Conservation (phyloP, 2,888 invertebrate genomes). For the Metallyticus violacea region DNA sequence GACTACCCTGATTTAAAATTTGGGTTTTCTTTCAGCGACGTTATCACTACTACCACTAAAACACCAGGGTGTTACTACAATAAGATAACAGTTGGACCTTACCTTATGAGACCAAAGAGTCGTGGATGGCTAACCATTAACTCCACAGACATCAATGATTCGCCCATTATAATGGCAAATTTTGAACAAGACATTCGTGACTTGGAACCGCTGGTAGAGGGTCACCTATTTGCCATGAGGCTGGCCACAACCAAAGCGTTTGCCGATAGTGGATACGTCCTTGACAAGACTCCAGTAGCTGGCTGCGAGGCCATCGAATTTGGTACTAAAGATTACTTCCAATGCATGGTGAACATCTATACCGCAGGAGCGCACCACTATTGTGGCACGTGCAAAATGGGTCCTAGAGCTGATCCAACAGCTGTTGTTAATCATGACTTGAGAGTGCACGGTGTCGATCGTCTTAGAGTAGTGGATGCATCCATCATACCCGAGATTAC, state of each 20-base stretch:
- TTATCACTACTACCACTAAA: neutral
- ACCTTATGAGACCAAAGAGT: slow-evolving; percentile 61
- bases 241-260: slow-evolving; percentile 38
- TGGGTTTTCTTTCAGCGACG: neutral
- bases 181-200: slow-evolving; percentile 55
- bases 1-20: neutral
- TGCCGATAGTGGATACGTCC: slow-evolving; percentile 37
- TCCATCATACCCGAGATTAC: neutral
- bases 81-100: slow-evolving; percentile 54
- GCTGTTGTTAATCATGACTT: neutral
- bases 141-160: slow-evolving; percentile 67
- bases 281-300: slow-evolving; percentile 41
- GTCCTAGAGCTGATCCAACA: slow-evolving; percentile 10
- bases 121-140: slow-evolving; percentile 62
- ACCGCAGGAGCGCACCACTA: neutral
- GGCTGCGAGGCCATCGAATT: slow-evolving; percentile 39
- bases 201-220: slow-evolving; percentile 44
- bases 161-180: slow-evolving; percentile 70
- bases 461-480: neutral
- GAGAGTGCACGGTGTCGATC: neutral
- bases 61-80: slow-evolving; percentile 33
- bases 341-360: neutral
- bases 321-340: neutral
- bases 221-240: slow-evolving; percentile 41
- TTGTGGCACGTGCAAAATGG: slow-evolving; percentile 12